Evolutionary conservation across 2,113 vertebrate species (phyloP), one percentile per base, ranked within the genome.

Genomic region (Geococcyx californianus): DNA sequence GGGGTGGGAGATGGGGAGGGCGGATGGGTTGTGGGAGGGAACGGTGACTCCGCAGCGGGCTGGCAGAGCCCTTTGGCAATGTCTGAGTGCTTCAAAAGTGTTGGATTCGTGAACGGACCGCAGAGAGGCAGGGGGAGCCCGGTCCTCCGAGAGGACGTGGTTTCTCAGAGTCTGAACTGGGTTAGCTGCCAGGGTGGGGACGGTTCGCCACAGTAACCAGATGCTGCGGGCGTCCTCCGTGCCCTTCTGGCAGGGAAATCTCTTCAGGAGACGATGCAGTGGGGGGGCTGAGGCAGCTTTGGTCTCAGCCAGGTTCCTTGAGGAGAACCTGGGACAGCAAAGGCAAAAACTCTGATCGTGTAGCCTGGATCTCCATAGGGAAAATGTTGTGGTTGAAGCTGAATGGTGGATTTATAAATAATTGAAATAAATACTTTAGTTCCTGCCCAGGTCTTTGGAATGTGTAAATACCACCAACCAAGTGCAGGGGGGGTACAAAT

Each of bases 341-440:
- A 45, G 40, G 47, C 40, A n/a, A 69, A 68, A 86, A 2, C 11
- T 55, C 60, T 51, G 24, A 12, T 29, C 70, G 26, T 5, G 42
- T 33, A 44, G 75, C 54, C 45, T 33, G 6, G n/a, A 33, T 49
- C 75, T 91, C 86, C 14, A 0, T 24, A 75, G 90, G 62, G 78
- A 88, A 29, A 83, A 52, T 2, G 68, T 88, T 90, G 69, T 42
- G 93, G 73, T 13, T 13, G 93, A 94, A 92, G 94, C 44, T 15
- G 83, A 93, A 45, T 54, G 59, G 81, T 59, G 81, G 78, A 60
- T 63, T 88, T 89, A 52, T 58, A 75, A 95, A 59, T 42, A 96
- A 91, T 72, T 82, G 91, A 97, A 97, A 97, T 93, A 92, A 97
- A 96, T 47, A 20, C 69, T 88, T 95, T 62, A 94, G 95, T 80